A percentile compares a stretch with the other conserved stretches of the same genome.
phyloP scores from a whole-genome alignment of 2,888 invertebrate genomes.

The Helicoverpa assulta region DNA sequence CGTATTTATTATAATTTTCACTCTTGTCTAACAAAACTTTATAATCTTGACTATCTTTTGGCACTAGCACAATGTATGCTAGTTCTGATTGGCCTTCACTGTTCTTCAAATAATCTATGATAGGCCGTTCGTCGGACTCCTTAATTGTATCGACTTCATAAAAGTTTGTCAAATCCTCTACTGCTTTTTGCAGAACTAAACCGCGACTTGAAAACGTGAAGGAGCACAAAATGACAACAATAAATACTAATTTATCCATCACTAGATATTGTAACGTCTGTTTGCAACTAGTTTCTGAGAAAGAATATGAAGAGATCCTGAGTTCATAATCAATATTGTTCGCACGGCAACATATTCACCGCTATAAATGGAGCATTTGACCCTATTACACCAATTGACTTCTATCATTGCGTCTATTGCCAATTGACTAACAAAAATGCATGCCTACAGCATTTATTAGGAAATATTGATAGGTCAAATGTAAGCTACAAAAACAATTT shows the following conservation, averaged over 20 bases:
- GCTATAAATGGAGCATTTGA: constrained; percentile 71
- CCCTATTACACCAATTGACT: constrained; percentile 77
- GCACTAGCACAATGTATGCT: constrained; percentile 56
- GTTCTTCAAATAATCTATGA: constrained; percentile 56
- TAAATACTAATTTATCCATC: constrained; percentile 46
- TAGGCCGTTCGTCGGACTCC: constrained; percentile 48
- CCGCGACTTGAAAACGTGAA: constrained; percentile 43
- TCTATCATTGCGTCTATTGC: constrained; percentile 65
- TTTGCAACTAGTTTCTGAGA: constrained; percentile 34
- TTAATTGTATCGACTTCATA: constrained; percentile 63
- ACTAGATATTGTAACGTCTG: constrained; percentile 45
- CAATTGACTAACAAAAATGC: constrained; percentile 54
- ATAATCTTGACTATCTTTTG: constrained; percentile 52
- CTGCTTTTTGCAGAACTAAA: constrained; percentile 49
- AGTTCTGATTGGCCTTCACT: constrained; percentile 53
- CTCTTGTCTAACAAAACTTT: constrained; percentile 40
- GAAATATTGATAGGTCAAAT: constrained; percentile 13
- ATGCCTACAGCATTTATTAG: constrained; percentile 31
- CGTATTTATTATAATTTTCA: constrained; percentile 59
- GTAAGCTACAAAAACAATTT: background rate
- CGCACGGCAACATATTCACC: constrained; percentile 38
- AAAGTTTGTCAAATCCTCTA: constrained; percentile 52
- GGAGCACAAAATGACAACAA: constrained; percentile 41
- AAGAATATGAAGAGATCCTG: constrained; percentile 58
- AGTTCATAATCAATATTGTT: constrained; percentile 56